phyloP scores from a whole-genome alignment of 2,113 vertebrate species.

The Crotalus viridis region DNA sequence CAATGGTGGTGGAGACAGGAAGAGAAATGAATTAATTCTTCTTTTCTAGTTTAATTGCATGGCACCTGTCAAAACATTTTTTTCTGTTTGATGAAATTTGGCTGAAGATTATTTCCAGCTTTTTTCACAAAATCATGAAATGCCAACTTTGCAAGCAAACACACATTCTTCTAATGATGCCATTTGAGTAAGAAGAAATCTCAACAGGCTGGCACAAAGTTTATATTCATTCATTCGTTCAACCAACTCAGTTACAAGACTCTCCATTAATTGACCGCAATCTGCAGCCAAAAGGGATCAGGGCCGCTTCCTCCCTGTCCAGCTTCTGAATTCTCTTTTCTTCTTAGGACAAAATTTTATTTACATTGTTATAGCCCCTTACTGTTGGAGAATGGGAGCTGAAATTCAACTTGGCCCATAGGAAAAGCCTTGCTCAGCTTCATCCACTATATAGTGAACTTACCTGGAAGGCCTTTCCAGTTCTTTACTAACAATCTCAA shows the following conservation, averaged over 20 bases:
- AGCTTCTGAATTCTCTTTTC: background rate
- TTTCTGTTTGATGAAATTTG: background rate
- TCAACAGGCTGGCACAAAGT: background rate
- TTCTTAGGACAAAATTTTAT: background rate
- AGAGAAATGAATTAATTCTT: background rate
- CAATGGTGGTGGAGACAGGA: background rate
- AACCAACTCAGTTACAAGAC: background rate
- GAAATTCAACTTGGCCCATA: background rate
- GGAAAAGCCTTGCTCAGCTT: background rate
- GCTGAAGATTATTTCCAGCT: background rate
- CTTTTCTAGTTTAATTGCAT: background rate
- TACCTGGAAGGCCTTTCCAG: background rate
- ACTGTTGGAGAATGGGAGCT: background rate
- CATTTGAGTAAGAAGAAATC: background rate
- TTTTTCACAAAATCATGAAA: background rate
- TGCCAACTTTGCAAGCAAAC: background rate
- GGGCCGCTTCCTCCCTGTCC: background rate
- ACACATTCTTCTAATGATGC: background rate
- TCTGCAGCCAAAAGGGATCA: background rate
- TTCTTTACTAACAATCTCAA: background rate
- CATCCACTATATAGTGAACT: background rate
- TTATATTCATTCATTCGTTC: background rate
- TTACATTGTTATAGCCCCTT: background rate
- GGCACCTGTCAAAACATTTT: background rate
- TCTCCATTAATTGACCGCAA: background rate